Evolutionary conservation across 2,797 vertebrate species (phyloP).

Genomic region (Sebastes nivosus): DNA sequence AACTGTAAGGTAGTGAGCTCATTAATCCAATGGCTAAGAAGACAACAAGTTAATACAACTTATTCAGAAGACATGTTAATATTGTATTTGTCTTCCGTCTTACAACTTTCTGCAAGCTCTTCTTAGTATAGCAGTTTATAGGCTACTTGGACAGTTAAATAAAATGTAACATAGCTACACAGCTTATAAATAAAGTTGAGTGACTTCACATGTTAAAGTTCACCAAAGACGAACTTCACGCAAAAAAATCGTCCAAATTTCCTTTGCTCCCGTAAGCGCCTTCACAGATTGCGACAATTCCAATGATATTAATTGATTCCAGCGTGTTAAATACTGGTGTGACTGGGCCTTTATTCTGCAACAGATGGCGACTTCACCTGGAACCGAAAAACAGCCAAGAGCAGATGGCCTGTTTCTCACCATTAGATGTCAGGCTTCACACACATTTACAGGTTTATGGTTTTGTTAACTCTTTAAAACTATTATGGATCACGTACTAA

Average conservation of each 20-base stretch:
- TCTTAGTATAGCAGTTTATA: neutral
- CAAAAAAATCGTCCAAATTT: neutral
- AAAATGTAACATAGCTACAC: neutral
- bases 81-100: neutral
- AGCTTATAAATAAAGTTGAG: neutral
- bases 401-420: conserved; percentile 9
- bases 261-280: neutral
- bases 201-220: neutral
- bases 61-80: neutral
- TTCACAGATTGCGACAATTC: neutral
- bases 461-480: neutral
- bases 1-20: neutral
- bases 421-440: conserved; percentile 1
- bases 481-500: neutral
- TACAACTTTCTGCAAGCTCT: neutral
- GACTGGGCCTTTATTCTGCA: neutral
- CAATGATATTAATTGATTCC: neutral
- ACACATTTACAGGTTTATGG: neutral
- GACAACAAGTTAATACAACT: neutral
- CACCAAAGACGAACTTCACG: neutral
- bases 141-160: neutral
- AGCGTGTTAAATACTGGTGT: neutral
- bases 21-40: neutral
- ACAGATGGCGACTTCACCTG: conserved; percentile 22
- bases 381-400: conserved; percentile 5